Percentiles rank a stretch among this genome's conserved stretches.
These are phyloP conservation scores for Scomberomorus guttatus DNA, from an alignment of 2,797 vertebrate genomes.

Conservation along the genomic window DNA sequence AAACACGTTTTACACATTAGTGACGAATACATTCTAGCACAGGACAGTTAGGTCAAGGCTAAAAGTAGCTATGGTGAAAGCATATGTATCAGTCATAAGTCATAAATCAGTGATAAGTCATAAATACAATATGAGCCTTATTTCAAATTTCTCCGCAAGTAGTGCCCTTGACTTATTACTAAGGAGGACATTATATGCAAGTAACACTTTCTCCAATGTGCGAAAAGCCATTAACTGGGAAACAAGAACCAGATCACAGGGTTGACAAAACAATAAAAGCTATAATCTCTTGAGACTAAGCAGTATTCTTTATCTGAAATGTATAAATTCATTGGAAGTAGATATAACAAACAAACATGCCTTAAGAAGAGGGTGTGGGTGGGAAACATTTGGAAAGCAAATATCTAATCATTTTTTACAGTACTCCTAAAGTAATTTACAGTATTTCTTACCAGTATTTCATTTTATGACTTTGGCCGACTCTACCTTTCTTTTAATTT, in stretches of 20 bases:
- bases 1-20: not conserved
- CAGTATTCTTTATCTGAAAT: slow-evolving; percentile 1
- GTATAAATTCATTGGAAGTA: not conserved
- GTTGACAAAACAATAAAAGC: slow-evolving; percentile 32
- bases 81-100: no score
- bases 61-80: not conserved
- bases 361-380: not conserved
- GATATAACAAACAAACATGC: not conserved
- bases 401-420: no score
- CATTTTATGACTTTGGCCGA: not conserved
- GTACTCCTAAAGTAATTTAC: not conserved
- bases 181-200: not conserved
- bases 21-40: not conserved
- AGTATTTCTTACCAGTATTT: not conserved
- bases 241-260: not conserved
- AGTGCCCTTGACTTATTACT: slow-evolving; percentile 3
- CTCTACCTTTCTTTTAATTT: not conserved
- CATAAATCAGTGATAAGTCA: not conserved
- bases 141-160: slow-evolving; percentile 13
- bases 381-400: not conserved
- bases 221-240: slow-evolving; percentile 24
- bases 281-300: slow-evolving; percentile 12
- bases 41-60: not conserved
- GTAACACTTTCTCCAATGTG: slow-evolving; percentile 7
- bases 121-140: not conserved